Evolutionary conservation across 2,888 invertebrate genomes (phyloP).

Genomic region (Lutraria lutraria): DNA sequence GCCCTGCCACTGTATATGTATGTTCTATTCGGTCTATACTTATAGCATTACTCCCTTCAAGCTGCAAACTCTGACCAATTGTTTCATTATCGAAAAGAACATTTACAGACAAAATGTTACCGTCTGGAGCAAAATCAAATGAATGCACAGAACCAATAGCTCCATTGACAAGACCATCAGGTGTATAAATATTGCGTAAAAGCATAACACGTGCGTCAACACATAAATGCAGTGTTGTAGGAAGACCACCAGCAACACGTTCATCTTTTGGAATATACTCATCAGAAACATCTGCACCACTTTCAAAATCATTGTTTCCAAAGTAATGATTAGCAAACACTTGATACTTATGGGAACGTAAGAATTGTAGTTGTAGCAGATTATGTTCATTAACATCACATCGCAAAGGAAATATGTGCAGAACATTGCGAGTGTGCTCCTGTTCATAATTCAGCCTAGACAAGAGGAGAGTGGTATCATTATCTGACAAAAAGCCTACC

Average conservation of each 20-base stretch:
- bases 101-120: conserved; percentile 19
- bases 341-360: background rate
- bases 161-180: conserved; percentile 57
- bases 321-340: conserved; percentile 43
- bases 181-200: too few species aligned
- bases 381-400: conserved; percentile 37
- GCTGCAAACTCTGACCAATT: conserved; percentile 27
- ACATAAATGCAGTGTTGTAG: too few species aligned
- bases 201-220: conserved; percentile 30
- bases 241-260: conserved; percentile 41
- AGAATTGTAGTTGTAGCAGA: background rate
- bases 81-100: conserved; percentile 51
- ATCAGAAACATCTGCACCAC: conserved; percentile 35
- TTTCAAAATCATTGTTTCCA: conserved; percentile 28
- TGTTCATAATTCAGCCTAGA: conserved; percentile 14
- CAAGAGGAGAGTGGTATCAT: conserved; percentile 35
- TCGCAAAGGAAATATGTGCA: conserved; percentile 43
- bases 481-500: conserved; percentile 47
- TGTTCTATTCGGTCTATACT: conserved; percentile 38
- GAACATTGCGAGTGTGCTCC: background rate
- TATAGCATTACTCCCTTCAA: background rate
- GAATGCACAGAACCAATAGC: conserved; percentile 42
- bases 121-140: conserved; percentile 1
- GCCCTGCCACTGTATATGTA: conserved; percentile 36
- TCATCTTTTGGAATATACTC: too few species aligned